A percentile compares a stretch with the other conserved stretches of the same genome.
Evolutionary conservation across 2,113 vertebrate species (phyloP).

Genomic region (Pionites leucogaster): DNA sequence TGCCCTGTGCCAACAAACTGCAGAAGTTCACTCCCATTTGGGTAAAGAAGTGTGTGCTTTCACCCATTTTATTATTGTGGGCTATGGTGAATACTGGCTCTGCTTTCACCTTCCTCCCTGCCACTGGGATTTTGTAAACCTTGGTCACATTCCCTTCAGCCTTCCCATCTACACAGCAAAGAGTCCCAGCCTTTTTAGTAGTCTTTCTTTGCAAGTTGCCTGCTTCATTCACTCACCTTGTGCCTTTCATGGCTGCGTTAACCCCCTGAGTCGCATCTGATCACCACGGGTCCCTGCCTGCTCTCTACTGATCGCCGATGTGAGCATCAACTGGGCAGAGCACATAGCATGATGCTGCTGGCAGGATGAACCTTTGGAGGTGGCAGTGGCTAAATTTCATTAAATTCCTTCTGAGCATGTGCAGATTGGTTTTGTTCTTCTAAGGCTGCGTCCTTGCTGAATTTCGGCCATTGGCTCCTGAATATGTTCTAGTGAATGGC

Average conservation of each 20-base stretch:
- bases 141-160: not conserved
- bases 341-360: rapidly evolving
- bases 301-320: not conserved
- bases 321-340: rapidly evolving
- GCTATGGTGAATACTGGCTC: not conserved
- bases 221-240: not conserved
- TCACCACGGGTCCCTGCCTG: rapidly evolving
- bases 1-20: rapidly evolving
- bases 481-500: not conserved
- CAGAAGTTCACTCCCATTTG: not conserved
- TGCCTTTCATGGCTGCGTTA: not conserved
- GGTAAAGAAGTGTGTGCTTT: not conserved
- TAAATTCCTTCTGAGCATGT: not conserved
- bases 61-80: not conserved
- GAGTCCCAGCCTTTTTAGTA: not conserved
- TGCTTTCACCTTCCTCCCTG: not conserved
- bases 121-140: not conserved
- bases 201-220: not conserved
- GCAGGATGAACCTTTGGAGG: not conserved
- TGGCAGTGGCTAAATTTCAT: not conserved
- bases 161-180: not conserved
- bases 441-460: not conserved
- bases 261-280: not conserved
- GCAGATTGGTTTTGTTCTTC: not conserved
- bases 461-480: not conserved